Evolutionary conservation across 2,113 vertebrate genomes (phyloP).

Genomic region (Lynx canadensis): DNA sequence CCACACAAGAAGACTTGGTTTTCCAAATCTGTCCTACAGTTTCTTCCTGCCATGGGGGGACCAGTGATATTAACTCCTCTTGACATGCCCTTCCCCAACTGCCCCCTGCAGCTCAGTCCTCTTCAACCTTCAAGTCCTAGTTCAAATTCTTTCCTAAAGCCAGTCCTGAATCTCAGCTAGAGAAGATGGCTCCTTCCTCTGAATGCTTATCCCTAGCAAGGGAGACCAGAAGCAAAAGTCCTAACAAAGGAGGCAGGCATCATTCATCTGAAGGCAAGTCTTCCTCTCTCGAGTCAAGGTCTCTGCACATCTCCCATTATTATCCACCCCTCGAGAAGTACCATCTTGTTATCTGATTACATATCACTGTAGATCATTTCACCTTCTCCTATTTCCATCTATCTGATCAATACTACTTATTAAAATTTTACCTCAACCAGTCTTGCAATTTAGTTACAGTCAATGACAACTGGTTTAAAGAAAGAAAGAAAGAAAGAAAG

Average conservation of each 20-base stretch:
- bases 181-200: background rate
- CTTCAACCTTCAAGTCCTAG: background rate
- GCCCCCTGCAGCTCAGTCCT: background rate
- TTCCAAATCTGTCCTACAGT: background rate
- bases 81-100: background rate
- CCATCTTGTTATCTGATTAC: background rate
- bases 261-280: background rate
- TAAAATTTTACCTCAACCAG: background rate
- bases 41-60: background rate
- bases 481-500: background rate
- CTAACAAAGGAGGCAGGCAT: background rate
- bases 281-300: background rate
- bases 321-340: background rate
- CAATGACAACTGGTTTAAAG: background rate
- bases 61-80: background rate
- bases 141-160: background rate
- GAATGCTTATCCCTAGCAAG: background rate
- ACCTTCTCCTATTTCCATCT: background rate
- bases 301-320: background rate
- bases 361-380: background rate
- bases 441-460: background rate
- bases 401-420: background rate
- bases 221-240: no score
- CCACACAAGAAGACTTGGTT: background rate
- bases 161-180: background rate